Evolutionary conservation across 2,888 invertebrate genomes (phyloP).

Genomic region (Caradrina clavipalpis): DNA sequence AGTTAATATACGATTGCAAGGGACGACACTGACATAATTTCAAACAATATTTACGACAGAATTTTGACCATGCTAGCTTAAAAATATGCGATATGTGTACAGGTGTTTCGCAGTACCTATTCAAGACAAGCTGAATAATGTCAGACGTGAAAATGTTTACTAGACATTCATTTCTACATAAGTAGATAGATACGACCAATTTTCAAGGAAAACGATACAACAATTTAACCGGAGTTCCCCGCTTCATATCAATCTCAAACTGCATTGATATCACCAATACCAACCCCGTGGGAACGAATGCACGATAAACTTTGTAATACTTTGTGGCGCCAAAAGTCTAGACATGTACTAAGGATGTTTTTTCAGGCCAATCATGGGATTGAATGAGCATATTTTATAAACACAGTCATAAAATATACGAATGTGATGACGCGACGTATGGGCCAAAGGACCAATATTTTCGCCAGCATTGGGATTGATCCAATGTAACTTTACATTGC

Average conservation of each 20-base stretch:
- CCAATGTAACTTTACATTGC: no score
- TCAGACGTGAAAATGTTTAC: no score
- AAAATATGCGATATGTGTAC: background rate
- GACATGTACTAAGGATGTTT: constrained; percentile 55
- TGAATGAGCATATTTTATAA: constrained; percentile 52
- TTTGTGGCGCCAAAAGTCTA: constrained; percentile 63
- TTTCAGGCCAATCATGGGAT: constrained; percentile 43
- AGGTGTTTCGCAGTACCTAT: background rate
- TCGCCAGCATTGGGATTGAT: no score
- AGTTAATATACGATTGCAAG: background rate
- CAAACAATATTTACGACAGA: background rate
- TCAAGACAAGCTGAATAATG: no score
- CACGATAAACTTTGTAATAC: constrained; percentile 48
- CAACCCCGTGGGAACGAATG: constrained; percentile 49
- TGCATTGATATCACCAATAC: constrained; percentile 39
- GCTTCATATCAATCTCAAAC: constrained; percentile 14
- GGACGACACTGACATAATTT: background rate
- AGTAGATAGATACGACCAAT: background rate
- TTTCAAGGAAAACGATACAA: background rate
- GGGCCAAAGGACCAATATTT: constrained; percentile 13
- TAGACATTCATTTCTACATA: background rate
- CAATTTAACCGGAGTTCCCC: background rate
- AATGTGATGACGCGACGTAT: constrained; percentile 26
- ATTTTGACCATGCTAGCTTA: background rate
- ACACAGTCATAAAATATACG: constrained; percentile 43